Base-by-base conservation (phyloP, 2,888 invertebrate species). In the Sinodicranocentrus sp. region DNA sequence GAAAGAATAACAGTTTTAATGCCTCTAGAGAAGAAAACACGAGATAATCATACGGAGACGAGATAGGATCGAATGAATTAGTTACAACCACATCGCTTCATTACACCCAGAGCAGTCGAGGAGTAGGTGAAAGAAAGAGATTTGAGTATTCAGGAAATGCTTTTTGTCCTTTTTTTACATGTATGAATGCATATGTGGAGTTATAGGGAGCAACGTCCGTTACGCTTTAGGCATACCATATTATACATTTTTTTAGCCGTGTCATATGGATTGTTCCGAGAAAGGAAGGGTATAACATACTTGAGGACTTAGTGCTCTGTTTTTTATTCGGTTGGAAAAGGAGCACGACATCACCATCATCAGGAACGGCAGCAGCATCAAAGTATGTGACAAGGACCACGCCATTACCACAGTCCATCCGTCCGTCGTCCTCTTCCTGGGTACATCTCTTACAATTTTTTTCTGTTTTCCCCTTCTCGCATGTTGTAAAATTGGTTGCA, bases 401-500 rank as follows among this genome's bases (percentile, higher is more conserved):
- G 28, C 54, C 25, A 70, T 79, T 79, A 71, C 79, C 65, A 43
- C 39, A 78, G 79, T 71, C 79, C 63, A 79, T 79, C 79, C 71
- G 63, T 52, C 44, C 54, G 19, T 70, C 48, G 10, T 21, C 54
- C 26, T 54, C 48, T 15, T 19, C 52, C 23, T 57, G 25, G 3
- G 13, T n/a, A 21, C n/a, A n/a, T 21, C 33, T 25, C 21, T 23
- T 39, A n/a, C 19, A 57, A 19, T 15, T 8, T 26, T 43, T 61
- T 54, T 19, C 52, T 52, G 13, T 59, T 39, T 75, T 75, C 33
- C 8, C 26, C 57, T 70, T n/a, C 39, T 13, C 39, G 39, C 39
- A 39, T 54, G 43, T 28, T 65, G 6, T 52, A 44, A 13, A 26
- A 15, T n/a, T 52, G 26, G 26, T 21, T 67, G 44, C 67, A 65